These are phyloP conservation scores for Lithophane ornitopus DNA, from an alignment of 2,888 invertebrate species.

Conservation along the genomic window DNA sequence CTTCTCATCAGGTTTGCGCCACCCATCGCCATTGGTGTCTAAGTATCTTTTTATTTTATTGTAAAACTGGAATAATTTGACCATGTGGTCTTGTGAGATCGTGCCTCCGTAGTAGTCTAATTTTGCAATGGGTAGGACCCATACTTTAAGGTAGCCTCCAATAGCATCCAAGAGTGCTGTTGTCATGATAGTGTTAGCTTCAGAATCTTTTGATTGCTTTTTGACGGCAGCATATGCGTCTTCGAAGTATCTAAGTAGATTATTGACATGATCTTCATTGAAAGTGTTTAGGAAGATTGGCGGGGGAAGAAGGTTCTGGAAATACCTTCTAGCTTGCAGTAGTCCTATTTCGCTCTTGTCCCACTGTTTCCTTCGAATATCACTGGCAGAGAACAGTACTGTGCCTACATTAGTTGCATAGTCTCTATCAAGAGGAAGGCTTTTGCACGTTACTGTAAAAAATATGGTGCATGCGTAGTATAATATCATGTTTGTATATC, in stretches of 20 bases:
- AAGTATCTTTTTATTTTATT: conserved; percentile 90
- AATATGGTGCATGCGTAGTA: conserved; percentile 66
- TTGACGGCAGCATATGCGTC: conserved; percentile 74
- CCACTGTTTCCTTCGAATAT: conserved; percentile 76
- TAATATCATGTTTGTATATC: conserved; percentile 73
- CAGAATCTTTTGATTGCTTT: conserved; percentile 69
- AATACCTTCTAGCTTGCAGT: conserved; percentile 77
- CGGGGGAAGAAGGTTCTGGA: conserved; percentile 79
- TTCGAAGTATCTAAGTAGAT: conserved; percentile 76
- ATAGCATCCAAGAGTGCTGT: conserved; percentile 86
- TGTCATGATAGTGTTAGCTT: conserved; percentile 74
- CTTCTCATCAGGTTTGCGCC: conserved; percentile 82
- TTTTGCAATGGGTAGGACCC: conserved; percentile 91
- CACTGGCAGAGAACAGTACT: conserved; percentile 76
- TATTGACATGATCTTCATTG: conserved; percentile 74
- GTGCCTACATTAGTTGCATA: conserved; percentile 80
- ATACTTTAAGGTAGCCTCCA: conserved; percentile 91
- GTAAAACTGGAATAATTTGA: conserved; percentile 89
- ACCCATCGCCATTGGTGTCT: conserved; percentile 90
- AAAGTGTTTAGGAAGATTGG: conserved; percentile 69
- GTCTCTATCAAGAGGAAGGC: conserved; percentile 43
- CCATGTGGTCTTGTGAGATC: conserved; percentile 88
- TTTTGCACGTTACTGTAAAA: conserved; percentile 61
- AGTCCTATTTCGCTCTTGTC: conserved; percentile 71
- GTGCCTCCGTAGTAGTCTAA: conserved; percentile 92